Evolutionary conservation across 2,888 invertebrate species (phyloP), one percentile per base, ranked within the genome.

Genomic region (Xanthia icteritia): DNA sequence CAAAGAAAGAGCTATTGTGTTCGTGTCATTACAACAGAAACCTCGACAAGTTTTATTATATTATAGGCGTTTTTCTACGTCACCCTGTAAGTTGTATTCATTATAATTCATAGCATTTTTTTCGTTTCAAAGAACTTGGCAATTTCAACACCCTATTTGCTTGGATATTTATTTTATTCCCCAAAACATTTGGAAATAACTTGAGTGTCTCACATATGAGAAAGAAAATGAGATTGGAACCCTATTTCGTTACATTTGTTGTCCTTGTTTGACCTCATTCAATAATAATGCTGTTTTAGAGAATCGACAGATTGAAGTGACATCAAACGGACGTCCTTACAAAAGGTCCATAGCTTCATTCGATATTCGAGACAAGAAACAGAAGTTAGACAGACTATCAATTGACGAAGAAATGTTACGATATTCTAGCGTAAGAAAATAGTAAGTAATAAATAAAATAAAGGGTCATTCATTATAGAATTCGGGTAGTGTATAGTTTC

Each of bases 181-280:
- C 80, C 36, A 75, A 83, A 87, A 82, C 80, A 81, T 86, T 83
- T 79, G 65, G 73, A 70, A 73, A 84, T 83, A 84, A 86, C 74
- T 79, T 81, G 79, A 86, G 81, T 82, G 82, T 76, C 79, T 76
- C 82, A 76, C 79, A 82, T 81, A 83, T 70, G 83, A 86, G 83
- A 81, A 79, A 84, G 89, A 89, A 91, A 91, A 87, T 80, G 79
- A 84, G 84, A 86, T 81, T 86, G 89, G 82, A 86, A 86, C 88
- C 86, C 85, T 85, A 88, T 92, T 91, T 88, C 83, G 70, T 76
- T 76, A 69, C 71, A 67, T 79, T 81, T 86, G 76, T 81, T 79
- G 81, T 73, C 73, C 83, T 80, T 76, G 70, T 82, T 86, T 81
- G 81, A 79, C 86, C 86, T 70, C 73, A 63, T 81, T 79, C 77